Evolutionary conservation across 2,113 vertebrate genomes (phyloP).

Genomic region (Ploceus nigricollis): DNA sequence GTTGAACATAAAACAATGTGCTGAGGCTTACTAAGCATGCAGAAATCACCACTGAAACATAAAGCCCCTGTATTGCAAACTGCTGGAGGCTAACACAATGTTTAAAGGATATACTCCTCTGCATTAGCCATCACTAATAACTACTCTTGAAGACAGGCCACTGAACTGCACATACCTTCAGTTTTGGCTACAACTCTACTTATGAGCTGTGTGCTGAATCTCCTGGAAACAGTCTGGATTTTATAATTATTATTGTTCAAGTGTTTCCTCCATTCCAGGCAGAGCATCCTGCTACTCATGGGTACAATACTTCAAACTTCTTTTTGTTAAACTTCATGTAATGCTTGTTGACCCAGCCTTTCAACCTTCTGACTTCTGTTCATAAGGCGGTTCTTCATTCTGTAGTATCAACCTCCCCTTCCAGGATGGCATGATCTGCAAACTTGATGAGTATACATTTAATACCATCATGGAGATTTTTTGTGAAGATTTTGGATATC

Average conservation of each 20-base stretch:
- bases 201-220: not conserved
- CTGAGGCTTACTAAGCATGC: not conserved
- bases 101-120: not conserved
- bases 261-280: not conserved
- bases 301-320: not conserved
- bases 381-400: not conserved
- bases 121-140: not conserved
- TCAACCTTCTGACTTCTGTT: not conserved
- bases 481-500: not conserved
- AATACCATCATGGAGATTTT: not conserved
- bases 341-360: not conserved
- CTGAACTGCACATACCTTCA: not conserved
- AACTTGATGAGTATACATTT: not conserved
- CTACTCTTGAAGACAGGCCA: not conserved
- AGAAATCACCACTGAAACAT: not conserved
- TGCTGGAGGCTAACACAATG: not conserved
- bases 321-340: not conserved
- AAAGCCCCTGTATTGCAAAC: not conserved
- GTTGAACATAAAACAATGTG: not conserved
- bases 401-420: not conserved
- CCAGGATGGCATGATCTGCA: not conserved
- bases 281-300: not conserved
- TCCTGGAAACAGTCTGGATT: not conserved
- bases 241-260: not conserved
- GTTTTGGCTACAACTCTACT: not conserved